These are phyloP conservation scores for Apamea crenata DNA, from an alignment of 2,888 invertebrate genomes.

Conservation along the genomic window DNA sequence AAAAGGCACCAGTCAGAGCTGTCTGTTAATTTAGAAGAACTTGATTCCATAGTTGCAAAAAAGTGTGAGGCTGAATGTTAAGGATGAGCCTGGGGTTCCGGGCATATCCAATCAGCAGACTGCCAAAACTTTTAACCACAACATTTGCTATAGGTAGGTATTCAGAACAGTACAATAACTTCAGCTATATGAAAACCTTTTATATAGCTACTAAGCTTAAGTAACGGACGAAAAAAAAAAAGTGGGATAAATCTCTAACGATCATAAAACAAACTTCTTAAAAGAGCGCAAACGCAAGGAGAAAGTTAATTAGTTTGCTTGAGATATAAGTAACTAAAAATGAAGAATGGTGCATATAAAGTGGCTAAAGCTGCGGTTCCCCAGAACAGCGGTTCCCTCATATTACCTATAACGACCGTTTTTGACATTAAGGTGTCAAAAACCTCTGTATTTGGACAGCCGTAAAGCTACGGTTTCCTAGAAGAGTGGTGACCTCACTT, in stretches of 20 bases:
- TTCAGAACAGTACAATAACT: background rate
- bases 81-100: background rate
- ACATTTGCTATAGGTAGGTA: background rate
- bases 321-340: constrained; percentile 12
- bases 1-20: too few species aligned
- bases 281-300: background rate
- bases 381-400: background rate
- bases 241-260: background rate
- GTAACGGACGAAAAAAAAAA: background rate
- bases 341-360: constrained; percentile 1
- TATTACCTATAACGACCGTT: background rate
- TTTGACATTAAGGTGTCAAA: too few species aligned
- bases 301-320: constrained; percentile 23
- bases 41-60: background rate
- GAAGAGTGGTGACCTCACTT: too few species aligned
- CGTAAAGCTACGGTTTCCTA: too few species aligned
- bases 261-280: constrained; percentile 9
- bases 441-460: too few species aligned
- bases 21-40: background rate
- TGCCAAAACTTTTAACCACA: background rate
- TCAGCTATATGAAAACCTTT: background rate
- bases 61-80: background rate
- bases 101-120: background rate
- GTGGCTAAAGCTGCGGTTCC: background rate
- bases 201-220: background rate